Conservation (phyloP, 2,113 vertebrate genomes). For the Pongo pygmaeus region DNA sequence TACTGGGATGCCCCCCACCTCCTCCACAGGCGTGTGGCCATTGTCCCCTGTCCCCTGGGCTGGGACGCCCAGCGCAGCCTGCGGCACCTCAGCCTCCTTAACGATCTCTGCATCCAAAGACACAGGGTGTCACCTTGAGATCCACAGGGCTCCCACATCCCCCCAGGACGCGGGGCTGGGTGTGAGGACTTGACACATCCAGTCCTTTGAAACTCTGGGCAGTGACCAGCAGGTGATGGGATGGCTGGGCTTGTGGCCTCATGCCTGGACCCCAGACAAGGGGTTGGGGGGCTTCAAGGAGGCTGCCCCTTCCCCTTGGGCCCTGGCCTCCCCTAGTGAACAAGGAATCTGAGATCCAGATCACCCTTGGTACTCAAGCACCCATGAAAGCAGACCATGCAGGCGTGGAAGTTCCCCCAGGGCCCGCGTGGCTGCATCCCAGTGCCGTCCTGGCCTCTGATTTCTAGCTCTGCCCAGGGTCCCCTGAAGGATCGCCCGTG, state of each 20-base stretch:
- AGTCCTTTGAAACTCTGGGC: background rate
- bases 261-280: background rate
- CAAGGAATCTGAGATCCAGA: background rate
- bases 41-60: conserved; percentile 85
- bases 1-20: conserved; percentile 86
- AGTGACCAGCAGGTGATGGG: too few relatives aligned
- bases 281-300: background rate
- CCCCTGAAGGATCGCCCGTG: background rate
- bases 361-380: background rate
- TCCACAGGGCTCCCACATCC: background rate
- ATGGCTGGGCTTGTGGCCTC: background rate
- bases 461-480: background rate
- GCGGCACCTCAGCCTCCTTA: conserved; percentile 87
- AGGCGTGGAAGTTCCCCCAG: too few relatives aligned
- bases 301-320: background rate
- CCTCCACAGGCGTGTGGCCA: conserved; percentile 81
- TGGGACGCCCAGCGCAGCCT: conserved; percentile 83
- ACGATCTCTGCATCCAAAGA: conserved; percentile 84
- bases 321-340: background rate
- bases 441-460: background rate
- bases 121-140: background rate
- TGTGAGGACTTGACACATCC: background rate
- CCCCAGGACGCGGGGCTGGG: background rate
- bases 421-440: background rate
- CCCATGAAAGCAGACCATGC: fast-evolving